Evolutionary conservation across 1,140 invertebrate genomes (phyloP).

Genomic region (Metaphire vulgaris): DNA sequence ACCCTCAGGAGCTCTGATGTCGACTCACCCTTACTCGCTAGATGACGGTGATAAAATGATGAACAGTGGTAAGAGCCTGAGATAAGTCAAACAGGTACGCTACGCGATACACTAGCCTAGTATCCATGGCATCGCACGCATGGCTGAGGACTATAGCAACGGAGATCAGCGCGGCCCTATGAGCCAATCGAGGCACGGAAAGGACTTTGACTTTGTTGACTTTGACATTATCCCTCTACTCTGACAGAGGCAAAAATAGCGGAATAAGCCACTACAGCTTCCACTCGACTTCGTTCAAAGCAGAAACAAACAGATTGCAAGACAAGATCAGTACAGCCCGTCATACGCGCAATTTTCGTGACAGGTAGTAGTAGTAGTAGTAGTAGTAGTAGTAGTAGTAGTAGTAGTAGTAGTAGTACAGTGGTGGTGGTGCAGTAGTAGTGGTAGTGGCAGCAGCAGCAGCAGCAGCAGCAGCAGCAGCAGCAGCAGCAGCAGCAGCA

Average conservation of each 20-base stretch:
- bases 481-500: background rate
- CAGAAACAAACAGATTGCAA: background rate
- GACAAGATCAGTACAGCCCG: background rate
- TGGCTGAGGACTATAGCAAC: no score
- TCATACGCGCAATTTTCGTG: background rate
- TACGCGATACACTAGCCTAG: no score
- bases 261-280: background rate
- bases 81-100: no score
- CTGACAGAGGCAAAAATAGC: background rate
- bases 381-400: conserved; percentile 3
- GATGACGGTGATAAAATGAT: no score
- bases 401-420: conserved; percentile 2
- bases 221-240: no score
- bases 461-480: background rate
- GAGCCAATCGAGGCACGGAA: background rate
- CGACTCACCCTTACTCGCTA: no score
- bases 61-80: no score
- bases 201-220: no score
- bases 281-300: background rate
- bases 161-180: background rate
- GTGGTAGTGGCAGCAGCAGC: background rate
- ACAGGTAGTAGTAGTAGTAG: background rate
- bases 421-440: no score
- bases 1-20: no score
- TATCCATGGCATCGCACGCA: no score